phyloP scores from a whole-genome alignment of 2,888 invertebrate species.

The Spatulosminthurus flaviceps region DNA sequence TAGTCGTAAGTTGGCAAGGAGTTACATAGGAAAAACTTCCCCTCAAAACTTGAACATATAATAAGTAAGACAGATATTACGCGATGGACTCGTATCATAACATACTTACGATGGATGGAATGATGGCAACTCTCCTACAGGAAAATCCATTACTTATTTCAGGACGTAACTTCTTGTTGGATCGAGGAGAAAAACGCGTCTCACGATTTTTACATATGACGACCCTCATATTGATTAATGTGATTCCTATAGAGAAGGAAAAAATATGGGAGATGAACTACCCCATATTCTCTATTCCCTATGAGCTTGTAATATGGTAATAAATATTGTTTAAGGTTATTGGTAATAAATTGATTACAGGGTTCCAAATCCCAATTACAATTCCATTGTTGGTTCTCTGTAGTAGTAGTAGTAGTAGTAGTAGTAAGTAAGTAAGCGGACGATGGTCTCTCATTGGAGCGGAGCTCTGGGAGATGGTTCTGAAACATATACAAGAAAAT shows the following conservation, averaged over 20 bases:
- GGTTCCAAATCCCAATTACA: background rate
- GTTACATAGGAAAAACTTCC: too few relatives aligned
- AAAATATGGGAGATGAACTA: too few relatives aligned
- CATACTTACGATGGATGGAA: conserved; percentile 43
- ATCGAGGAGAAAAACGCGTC: background rate
- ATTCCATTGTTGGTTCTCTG: background rate
- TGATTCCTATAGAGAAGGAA: too few relatives aligned
- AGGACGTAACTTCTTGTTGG: background rate
- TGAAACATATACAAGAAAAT: too few relatives aligned
- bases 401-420: too few relatives aligned
- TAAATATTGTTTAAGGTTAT: conserved; percentile 26
- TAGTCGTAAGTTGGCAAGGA: too few relatives aligned
- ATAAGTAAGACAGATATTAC: background rate
- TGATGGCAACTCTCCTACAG: conserved; percentile 21
- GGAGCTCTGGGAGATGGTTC: too few relatives aligned
- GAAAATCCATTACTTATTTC: background rate
- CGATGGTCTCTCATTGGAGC: too few relatives aligned
- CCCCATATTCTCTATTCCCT: background rate
- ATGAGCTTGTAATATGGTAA: background rate
- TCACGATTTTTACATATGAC: conserved; percentile 5
- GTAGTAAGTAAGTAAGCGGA: too few relatives aligned
- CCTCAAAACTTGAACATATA: background rate
- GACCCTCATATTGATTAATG: background rate
- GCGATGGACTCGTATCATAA: conserved; percentile 16
- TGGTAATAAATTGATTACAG: conserved; percentile 25